These are phyloP conservation scores for Porites evermanni DNA, from an alignment of 92 coral and sea anemone species.

Conservation along the genomic window DNA sequence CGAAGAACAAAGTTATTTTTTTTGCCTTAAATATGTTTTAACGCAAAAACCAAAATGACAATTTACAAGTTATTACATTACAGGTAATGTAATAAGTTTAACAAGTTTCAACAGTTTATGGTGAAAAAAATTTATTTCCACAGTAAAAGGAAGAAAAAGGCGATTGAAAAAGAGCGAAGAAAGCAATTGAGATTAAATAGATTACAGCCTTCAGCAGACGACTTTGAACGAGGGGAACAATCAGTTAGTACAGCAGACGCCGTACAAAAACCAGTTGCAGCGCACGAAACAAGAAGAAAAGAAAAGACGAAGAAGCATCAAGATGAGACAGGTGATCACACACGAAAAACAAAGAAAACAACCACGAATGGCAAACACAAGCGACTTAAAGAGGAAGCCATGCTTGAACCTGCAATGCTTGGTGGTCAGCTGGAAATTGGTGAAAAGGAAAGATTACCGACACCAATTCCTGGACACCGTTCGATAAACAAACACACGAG, in stretches of 20 bases:
- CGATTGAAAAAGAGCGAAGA: slow-evolving; percentile 2
- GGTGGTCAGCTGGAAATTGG: slow-evolving; percentile 16
- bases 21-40: too few species aligned
- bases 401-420: neutral
- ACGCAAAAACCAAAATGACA: too few species aligned
- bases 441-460: slow-evolving; percentile 20
- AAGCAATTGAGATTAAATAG: neutral
- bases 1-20: too few species aligned
- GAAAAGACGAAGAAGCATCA: neutral
- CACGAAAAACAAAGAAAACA: slow-evolving; percentile 12
- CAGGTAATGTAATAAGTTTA: too few species aligned
- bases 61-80: too few species aligned
- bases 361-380: neutral
- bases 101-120: neutral
- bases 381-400: neutral
- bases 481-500: neutral
- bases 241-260: neutral
- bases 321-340: slow-evolving; percentile 9
- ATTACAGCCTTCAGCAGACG: neutral
- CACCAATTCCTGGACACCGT: slow-evolving; percentile 11
- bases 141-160: slow-evolving; percentile 21
- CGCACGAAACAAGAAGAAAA: neutral
- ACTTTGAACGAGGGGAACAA: neutral
- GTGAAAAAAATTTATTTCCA: neutral
- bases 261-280: neutral